Evolutionary conservation across 2,113 vertebrate species (phyloP).

Genomic region (Datnioides undecimradiatus): DNA sequence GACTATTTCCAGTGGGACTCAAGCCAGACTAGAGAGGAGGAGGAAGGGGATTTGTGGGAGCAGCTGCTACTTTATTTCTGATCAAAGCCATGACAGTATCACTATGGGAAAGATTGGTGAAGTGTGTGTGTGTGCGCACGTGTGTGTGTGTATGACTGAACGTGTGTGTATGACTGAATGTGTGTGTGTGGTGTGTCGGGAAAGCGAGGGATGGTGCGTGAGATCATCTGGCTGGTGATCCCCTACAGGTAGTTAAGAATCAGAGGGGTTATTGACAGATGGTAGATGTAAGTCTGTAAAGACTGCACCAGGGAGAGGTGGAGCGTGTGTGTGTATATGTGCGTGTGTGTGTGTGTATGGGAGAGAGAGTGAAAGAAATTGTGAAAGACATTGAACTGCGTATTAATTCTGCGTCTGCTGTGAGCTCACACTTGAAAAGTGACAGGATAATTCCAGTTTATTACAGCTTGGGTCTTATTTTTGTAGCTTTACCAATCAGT

Average conservation of each 20-base stretch:
- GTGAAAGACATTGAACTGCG: not conserved
- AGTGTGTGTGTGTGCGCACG: not conserved
- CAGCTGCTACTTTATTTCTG: conserved; percentile 78
- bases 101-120: conserved; percentile 37
- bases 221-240: conserved; percentile 54
- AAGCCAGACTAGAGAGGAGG: conserved; percentile 55
- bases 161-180: conserved; percentile 6
- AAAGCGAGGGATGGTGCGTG: not conserved
- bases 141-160: too few relatives aligned
- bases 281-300: conserved; percentile 23
- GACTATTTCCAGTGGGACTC: conserved; percentile 50
- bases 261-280: conserved; percentile 55
- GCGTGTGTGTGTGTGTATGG: not conserved
- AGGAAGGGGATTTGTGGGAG: conserved; percentile 69
- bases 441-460: not conserved
- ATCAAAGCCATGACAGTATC: conserved; percentile 79
- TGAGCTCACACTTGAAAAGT: not conserved
- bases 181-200: not conserved
- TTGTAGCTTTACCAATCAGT: not conserved
- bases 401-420: not conserved
- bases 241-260: conserved; percentile 69
- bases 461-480: not conserved
- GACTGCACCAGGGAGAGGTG: not conserved
- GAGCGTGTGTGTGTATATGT: not conserved
- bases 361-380: not conserved